Percentiles rank a stretch among this genome's conserved stretches.
Evolutionary conservation across 1,140 invertebrate species (phyloP).

Genomic region (Dinothrombium tinctorium): DNA sequence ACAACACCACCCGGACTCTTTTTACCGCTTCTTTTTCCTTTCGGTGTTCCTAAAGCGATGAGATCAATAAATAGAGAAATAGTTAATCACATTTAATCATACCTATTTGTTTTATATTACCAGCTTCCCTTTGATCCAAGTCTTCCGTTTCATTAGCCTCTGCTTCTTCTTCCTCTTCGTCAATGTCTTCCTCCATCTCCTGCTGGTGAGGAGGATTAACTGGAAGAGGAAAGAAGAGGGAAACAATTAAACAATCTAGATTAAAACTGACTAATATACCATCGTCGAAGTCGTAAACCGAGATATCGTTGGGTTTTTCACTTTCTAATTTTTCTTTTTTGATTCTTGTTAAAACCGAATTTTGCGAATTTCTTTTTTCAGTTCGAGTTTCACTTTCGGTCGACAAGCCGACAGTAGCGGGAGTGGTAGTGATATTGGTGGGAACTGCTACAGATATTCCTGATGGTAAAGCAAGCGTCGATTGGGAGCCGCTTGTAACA

Average conservation of each 20-base stretch:
- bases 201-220: constrained; percentile 1
- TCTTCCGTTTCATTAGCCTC: background rate
- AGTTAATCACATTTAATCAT: background rate
- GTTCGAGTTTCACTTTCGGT: background rate
- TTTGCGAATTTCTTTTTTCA: background rate
- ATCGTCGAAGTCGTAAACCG: constrained; percentile 32
- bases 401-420: background rate
- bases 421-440: background rate
- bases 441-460: too few species aligned
- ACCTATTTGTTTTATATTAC: background rate
- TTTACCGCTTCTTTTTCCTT: background rate
- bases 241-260: background rate
- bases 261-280: background rate
- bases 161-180: constrained; percentile 1
- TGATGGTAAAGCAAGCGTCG: too few species aligned
- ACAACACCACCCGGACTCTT: background rate
- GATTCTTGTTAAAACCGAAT: background rate
- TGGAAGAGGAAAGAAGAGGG: background rate
- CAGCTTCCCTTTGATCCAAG: constrained; percentile 29
- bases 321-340: constrained; percentile 11
- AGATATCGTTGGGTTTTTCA: constrained; percentile 22
- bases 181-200: background rate
- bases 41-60: background rate
- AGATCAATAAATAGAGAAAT: background rate
- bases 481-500: too few species aligned